phyloP scores from a whole-genome alignment of 2,113 vertebrate genomes.

The Anthoscopus minutus region DNA sequence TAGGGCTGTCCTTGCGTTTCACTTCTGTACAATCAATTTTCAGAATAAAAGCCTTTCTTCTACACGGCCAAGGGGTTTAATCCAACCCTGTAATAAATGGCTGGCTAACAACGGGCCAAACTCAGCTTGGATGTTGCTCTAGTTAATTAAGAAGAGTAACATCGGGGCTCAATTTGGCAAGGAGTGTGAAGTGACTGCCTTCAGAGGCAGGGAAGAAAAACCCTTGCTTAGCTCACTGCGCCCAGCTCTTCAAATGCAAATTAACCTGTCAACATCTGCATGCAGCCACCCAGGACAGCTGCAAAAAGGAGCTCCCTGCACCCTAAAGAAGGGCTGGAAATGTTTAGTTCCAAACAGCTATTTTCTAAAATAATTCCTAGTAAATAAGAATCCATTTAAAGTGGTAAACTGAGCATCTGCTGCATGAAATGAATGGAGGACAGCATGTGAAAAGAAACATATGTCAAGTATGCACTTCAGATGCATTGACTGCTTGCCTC shows the following conservation, averaged over 20 bases:
- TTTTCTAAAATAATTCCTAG: conserved; percentile 57
- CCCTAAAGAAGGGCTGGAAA: conserved; percentile 20
- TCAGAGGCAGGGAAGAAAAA: conserved; percentile 49
- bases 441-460: conserved; percentile 23
- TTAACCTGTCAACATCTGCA: conserved; percentile 60
- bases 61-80: background rate
- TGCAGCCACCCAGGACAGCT: conserved; percentile 34
- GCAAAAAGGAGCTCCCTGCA: conserved; percentile 16
- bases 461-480: conserved; percentile 41
- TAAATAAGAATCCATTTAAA: conserved; percentile 52
- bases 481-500: conserved; percentile 58
- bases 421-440: conserved; percentile 1
- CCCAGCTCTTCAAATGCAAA: conserved; percentile 64
- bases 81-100: conserved; percentile 19
- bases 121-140: background rate
- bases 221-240: conserved; percentile 38
- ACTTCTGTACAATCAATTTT: background rate
- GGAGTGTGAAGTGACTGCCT: conserved; percentile 7
- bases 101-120: background rate
- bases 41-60: background rate
- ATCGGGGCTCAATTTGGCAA: conserved; percentile 36
- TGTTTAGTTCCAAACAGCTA: conserved; percentile 39
- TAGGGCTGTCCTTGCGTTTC: background rate
- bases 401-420: conserved; percentile 57
- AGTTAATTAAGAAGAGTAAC: conserved; percentile 36